phyloP scores from a whole-genome alignment of 2,888 invertebrate species.

The Cephus sareptanus region DNA sequence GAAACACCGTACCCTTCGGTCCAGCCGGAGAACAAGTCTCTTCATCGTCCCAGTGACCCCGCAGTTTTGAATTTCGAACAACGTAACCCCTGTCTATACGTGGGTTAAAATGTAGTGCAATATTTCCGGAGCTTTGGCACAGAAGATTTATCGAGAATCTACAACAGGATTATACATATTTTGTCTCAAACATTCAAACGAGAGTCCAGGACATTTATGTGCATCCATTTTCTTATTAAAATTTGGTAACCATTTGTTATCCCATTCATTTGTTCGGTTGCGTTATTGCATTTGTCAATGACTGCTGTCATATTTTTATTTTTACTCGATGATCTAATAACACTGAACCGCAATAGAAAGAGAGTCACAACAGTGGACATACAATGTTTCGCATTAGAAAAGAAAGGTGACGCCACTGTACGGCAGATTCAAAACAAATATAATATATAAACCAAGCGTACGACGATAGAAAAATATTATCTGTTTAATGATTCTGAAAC shows the following conservation, averaged over 20 bases:
- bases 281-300: neutral
- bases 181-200: neutral
- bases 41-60: slow-evolving; percentile 80
- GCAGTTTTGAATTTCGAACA: slow-evolving; percentile 78
- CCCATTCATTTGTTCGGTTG: neutral
- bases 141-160: slow-evolving; percentile 77
- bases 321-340: neutral
- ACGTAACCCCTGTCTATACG: slow-evolving; percentile 82
- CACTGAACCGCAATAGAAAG: neutral
- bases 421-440: neutral
- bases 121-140: slow-evolving; percentile 66
- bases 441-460: neutral
- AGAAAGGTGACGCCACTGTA: neutral
- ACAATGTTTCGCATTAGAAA: neutral
- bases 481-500: neutral
- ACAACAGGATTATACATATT: slow-evolving; percentile 20
- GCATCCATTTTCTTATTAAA: neutral
- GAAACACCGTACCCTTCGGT: slow-evolving; percentile 45
- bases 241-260: neutral
- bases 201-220: neutral
- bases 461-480: neutral
- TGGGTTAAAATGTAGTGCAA: slow-evolving; percentile 85
- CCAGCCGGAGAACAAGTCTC: slow-evolving; percentile 72
- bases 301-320: neutral
- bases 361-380: neutral